phyloP scores from a whole-genome alignment of 2,113 vertebrate species.

The Chaetura pelagica region DNA sequence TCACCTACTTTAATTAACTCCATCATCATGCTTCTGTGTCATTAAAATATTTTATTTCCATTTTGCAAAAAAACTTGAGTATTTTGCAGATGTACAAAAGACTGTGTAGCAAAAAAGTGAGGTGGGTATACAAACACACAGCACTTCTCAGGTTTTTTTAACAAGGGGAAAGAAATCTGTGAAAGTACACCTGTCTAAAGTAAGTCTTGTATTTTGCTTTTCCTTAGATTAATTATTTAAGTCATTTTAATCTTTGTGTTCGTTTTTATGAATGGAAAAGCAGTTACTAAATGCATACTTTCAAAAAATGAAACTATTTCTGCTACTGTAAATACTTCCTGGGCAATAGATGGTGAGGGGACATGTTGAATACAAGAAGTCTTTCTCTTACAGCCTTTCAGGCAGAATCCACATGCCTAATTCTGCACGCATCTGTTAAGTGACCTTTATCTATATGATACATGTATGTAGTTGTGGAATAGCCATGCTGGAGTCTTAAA shows the following conservation, averaged over 20 bases:
- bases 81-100: background rate
- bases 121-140: background rate
- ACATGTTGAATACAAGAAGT: background rate
- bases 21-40: background rate
- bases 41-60: background rate
- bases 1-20: background rate
- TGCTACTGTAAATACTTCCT: background rate
- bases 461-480: background rate
- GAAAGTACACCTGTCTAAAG: background rate
- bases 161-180: background rate
- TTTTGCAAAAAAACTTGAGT: background rate
- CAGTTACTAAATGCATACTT: background rate
- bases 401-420: background rate
- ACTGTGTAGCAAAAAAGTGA: background rate
- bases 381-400: background rate
- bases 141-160: background rate
- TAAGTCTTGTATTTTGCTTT: background rate
- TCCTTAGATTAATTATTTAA: background rate
- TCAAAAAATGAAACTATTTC: background rate
- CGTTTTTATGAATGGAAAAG: background rate
- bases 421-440: background rate
- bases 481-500: background rate
- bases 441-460: background rate
- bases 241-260: background rate
- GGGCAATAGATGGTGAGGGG: background rate